Percentiles rank a stretch among this genome's conserved stretches.
phyloP scores from a whole-genome alignment of 2,113 vertebrate species.

The Tachysurus fulvidraco region DNA sequence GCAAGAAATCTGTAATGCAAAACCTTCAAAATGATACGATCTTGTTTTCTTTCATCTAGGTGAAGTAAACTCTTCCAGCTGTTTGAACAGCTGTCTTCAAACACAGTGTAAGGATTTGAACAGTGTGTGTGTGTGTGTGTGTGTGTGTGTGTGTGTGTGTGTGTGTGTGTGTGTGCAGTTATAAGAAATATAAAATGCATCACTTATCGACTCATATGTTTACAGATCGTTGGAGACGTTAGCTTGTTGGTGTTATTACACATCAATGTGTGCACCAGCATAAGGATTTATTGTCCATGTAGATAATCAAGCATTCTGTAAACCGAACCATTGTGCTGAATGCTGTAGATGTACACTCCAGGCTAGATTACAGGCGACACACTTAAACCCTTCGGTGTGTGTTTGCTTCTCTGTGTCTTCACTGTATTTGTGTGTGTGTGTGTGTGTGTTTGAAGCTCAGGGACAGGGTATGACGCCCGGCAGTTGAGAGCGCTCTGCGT shows the following conservation, averaged over 20 bases:
- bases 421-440: constrained; percentile 26
- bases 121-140: not conserved
- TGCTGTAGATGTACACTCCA: not conserved
- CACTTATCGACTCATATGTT: not conserved
- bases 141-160: not conserved
- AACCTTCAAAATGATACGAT: not conserved
- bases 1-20: not conserved
- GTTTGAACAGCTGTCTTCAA: constrained; percentile 1
- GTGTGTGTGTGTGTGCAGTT: not conserved
- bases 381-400: constrained; percentile 12
- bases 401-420: constrained; percentile 16
- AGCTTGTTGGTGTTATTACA: not conserved
- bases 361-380: constrained; percentile 10
- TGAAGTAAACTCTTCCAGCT: not conserved
- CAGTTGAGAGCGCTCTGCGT: constrained; percentile 44
- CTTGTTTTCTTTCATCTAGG: not conserved
- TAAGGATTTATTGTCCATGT: not conserved
- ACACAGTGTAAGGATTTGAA: not conserved
- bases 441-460: constrained; percentile 45
- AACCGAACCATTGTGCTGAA: not conserved
- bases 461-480: constrained; percentile 38
- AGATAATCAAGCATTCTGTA: constrained; percentile 2
- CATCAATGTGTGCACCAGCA: not conserved
- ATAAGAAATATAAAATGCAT: not conserved
- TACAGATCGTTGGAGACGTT: not conserved